phyloP scores from a whole-genome alignment of 2,888 invertebrate genomes.

The Siphonodentalium dalli region DNA sequence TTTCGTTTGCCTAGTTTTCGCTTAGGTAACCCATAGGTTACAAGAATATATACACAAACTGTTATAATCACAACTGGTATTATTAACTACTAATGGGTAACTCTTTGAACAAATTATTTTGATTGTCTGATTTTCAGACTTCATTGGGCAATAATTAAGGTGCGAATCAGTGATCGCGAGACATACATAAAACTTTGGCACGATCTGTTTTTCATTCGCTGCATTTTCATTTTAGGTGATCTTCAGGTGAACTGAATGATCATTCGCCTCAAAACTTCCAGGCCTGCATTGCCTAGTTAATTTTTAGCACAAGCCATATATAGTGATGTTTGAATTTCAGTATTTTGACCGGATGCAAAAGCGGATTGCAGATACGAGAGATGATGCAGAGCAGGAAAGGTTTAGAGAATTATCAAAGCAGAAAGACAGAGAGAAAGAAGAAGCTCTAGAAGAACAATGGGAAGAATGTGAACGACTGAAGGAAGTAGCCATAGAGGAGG shows the following conservation, averaged over 20 bases:
- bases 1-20: too few species aligned
- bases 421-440: conserved; percentile 45
- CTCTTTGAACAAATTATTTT: too few species aligned
- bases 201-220: not conserved
- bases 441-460: conserved; percentile 49
- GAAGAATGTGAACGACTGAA: conserved; percentile 50
- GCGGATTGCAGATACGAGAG: conserved; percentile 50
- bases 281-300: too few species aligned
- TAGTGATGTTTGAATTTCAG: conserved; percentile 24
- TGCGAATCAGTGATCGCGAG: not conserved
- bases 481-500: conserved; percentile 47
- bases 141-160: too few species aligned
- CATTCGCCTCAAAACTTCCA: too few species aligned
- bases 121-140: too few species aligned
- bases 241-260: too few species aligned
- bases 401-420: conserved; percentile 47
- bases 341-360: conserved; percentile 49
- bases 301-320: not conserved
- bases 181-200: not conserved
- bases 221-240: too few species aligned
- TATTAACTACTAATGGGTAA: too few species aligned
- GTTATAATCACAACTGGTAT: too few species aligned
- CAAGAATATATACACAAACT: too few species aligned
- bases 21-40: too few species aligned
- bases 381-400: conserved; percentile 52